Evolutionary conservation across 2,888 invertebrate genomes (phyloP).

Genomic region (Caenorhabditis afra): DNA sequence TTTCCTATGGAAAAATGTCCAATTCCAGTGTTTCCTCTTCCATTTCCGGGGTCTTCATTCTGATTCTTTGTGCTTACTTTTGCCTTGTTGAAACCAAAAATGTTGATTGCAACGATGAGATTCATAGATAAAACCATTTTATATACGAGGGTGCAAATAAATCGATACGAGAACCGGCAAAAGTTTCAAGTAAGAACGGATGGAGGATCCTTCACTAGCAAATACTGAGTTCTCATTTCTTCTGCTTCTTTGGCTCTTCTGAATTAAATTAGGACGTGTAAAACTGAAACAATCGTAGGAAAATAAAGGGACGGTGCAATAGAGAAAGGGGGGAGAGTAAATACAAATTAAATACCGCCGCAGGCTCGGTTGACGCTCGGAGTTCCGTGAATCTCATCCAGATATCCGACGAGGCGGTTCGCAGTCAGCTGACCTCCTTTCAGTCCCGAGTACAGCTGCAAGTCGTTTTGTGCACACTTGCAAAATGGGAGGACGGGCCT

Average conservation of each 20-base stretch:
- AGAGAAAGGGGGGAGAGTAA: not conserved
- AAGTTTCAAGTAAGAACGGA: conserved; percentile 4
- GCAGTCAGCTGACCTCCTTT: conserved; percentile 96
- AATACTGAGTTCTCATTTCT: conserved; percentile 12
- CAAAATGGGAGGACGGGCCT: too few relatives aligned
- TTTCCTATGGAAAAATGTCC: conserved; percentile 38
- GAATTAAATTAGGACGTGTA: conserved; percentile 7
- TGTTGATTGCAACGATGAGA: not conserved
- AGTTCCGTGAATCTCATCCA: conserved; percentile 75
- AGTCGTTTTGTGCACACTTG: too few relatives aligned
- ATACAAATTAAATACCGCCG: conserved; percentile 64
- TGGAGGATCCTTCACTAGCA: conserved; percentile 4
- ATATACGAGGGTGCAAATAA: conserved; percentile 18
- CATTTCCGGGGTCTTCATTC: conserved; percentile 6
- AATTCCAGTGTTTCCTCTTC: conserved; percentile 5
- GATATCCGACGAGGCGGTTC: conserved; percentile 89
- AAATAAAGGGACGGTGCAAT: conserved; percentile 4
- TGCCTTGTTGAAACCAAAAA: conserved; percentile 1
- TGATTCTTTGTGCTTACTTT: not conserved
- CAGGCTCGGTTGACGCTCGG: conserved; percentile 68
- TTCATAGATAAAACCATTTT: conserved; percentile 8
- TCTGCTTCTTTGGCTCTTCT: conserved; percentile 7
- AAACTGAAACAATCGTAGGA: conserved; percentile 1
- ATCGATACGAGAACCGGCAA: conserved; percentile 20
- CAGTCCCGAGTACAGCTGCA: conserved; percentile 97